Base-by-base conservation (phyloP, 2,888 invertebrate species). In the Lingula anatina region DNA sequence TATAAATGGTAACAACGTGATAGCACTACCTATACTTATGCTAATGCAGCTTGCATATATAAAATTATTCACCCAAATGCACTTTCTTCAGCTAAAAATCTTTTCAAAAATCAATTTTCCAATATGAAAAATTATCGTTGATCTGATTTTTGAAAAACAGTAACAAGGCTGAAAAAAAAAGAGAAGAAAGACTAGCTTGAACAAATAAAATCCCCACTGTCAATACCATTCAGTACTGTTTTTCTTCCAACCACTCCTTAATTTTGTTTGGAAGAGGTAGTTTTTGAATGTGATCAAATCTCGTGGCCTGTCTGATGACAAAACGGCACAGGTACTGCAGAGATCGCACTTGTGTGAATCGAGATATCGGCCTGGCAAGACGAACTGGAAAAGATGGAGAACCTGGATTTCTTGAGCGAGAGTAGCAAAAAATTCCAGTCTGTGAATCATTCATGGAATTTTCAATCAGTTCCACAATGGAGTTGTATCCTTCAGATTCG, bases 261-360 rank as follows among this genome's bases (percentile, higher is more conserved):
- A 77, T 62, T 39, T 68, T 65, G 53, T 84, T 84, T 61, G 82
- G 82, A 50, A 88, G 80, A 54, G 86, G 86, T 66, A 89, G 78
- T 62, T 83, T 82, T 55, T 84, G 82, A 66, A 88, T 85, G 67
- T 87, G 83, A 66, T 85, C 85, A 55, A 83, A 78, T 63, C 84
- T 80, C 31, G 83, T 84, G 66, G 82, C 81, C 62, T 85, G 84
- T 60, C 87, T 81, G 59, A 89, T 85, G 25, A 86, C 85, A 70
- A 87, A 86, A 41, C 87, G 81, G 66, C 87, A 86, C 45, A 88
- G 79, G 76, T 86, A 85, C 73, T 87, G 86, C 60, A 89, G 77
- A 36, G 85, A 83, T 55, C 85, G 82, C 53, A 81, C 79, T 75
- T 85, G 83, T 25, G 83, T 84, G 66, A 87, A 87, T 48, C 88